Percentiles rank a stretch among this genome's conserved stretches.
phyloP scores from a whole-genome alignment of 2,113 vertebrate species.

The Noturus placidus region DNA sequence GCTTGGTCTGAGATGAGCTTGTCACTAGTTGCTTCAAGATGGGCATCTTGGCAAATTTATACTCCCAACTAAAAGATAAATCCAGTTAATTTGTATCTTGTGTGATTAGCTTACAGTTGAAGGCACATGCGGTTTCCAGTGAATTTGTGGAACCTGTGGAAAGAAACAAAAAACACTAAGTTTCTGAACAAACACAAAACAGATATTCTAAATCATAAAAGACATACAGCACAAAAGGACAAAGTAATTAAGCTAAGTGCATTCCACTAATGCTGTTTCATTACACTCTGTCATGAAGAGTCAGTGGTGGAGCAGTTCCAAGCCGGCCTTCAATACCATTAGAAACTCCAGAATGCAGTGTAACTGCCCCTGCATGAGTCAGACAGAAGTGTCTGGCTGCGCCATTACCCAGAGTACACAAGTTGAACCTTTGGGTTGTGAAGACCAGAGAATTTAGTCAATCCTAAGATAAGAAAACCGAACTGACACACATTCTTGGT shows the following conservation, averaged over 20 bases:
- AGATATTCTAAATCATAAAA: background rate
- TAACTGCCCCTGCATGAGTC: background rate
- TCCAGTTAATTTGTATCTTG: background rate
- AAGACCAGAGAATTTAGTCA: constrained; percentile 38
- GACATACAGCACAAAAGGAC: constrained; percentile 3
- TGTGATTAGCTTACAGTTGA: background rate
- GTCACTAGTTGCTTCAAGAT: constrained; percentile 94
- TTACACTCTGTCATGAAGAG: constrained; percentile 14
- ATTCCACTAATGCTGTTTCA: constrained; percentile 26
- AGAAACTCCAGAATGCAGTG: constrained; percentile 22
- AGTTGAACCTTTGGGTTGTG: background rate
- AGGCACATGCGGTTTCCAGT: background rate
- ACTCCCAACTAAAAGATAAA: constrained; percentile 6
- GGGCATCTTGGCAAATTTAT: constrained; percentile 74
- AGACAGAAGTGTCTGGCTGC: constrained; percentile 10
- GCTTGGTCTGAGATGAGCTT: constrained; percentile 87
- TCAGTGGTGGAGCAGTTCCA: constrained; percentile 26
- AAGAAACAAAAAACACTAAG: constrained; percentile 15
- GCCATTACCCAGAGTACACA: constrained; percentile 21
- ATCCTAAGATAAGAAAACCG: constrained; percentile 26
- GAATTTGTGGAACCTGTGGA: constrained; percentile 20
- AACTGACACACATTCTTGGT: constrained; percentile 17
- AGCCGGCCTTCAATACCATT: constrained; percentile 36
- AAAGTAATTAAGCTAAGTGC: constrained; percentile 32
- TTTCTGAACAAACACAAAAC: background rate